phyloP scores from a whole-genome alignment of 1,140 invertebrate species.

The Pentalonia nigronervosa region DNA sequence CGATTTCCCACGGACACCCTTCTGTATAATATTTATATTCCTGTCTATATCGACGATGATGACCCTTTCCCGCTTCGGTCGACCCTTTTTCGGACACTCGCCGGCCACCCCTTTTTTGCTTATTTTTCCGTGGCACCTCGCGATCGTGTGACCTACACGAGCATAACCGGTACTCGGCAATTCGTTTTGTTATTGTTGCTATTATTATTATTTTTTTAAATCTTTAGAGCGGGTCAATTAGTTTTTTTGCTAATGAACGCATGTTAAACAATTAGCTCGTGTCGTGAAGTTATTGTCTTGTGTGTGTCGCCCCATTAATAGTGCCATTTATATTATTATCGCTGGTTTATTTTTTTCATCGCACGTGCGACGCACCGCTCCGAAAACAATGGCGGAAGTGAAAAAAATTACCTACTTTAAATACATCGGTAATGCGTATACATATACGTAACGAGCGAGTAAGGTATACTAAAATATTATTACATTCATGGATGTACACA shows the following conservation, averaged over 20 bases:
- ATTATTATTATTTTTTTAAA: background rate
- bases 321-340: background rate
- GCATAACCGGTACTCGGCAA: background rate
- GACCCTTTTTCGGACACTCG: conserved; percentile 21
- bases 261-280: conserved; percentile 7
- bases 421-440: background rate
- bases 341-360: background rate
- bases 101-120: background rate
- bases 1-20: conserved; percentile 39
- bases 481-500: background rate
- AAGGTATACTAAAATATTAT: background rate
- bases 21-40: background rate
- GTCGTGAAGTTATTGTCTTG: background rate
- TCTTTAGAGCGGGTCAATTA: background rate
- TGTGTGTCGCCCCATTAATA: background rate
- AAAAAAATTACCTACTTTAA: background rate
- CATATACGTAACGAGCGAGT: background rate
- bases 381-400: background rate
- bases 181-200: background rate
- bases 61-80: background rate
- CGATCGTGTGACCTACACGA: conserved; percentile 36
- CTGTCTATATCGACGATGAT: background rate
- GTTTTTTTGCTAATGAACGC: background rate
- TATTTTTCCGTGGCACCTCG: background rate
- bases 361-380: background rate